Percentiles rank a stretch among this genome's conserved stretches.
These are phyloP conservation scores for Hololepta plana DNA, from an alignment of 2,888 invertebrate genomes.

Conservation along the genomic window DNA sequence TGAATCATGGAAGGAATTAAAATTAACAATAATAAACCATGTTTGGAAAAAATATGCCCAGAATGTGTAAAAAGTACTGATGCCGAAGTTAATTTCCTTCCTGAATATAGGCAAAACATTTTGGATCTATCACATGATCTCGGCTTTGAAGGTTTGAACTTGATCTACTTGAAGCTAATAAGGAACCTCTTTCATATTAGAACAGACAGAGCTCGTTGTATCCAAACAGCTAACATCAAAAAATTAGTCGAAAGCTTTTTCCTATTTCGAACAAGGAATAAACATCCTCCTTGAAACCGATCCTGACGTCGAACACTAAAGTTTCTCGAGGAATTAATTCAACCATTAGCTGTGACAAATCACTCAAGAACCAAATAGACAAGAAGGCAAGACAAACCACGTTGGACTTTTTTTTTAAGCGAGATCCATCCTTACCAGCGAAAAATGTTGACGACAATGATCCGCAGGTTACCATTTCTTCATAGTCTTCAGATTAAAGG, in stretches of 20 bases:
- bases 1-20: conserved; percentile 13
- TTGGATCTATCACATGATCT: conserved; percentile 12
- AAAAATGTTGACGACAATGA: conserved; percentile 3
- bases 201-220: conserved; percentile 10
- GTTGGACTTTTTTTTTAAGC: conserved; percentile 10
- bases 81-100: conserved; percentile 10
- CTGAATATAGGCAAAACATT: conserved; percentile 11
- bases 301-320: conserved; percentile 10
- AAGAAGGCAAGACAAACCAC: conserved; percentile 11
- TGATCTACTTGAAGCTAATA: conserved; percentile 13
- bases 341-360: conserved; percentile 12
- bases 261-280: conserved; percentile 11
- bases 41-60: conserved; percentile 13
- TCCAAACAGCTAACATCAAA: conserved; percentile 11
- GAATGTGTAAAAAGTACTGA: conserved; percentile 12
- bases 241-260: conserved; percentile 11
- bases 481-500: conserved; percentile 7
- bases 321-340: conserved; percentile 12
- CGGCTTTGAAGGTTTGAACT: conserved; percentile 12
- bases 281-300: conserved; percentile 11
- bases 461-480: conserved; percentile 4
- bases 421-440: conserved; percentile 4
- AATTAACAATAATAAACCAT: conserved; percentile 13
- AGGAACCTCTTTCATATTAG: conserved; percentile 13
- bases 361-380: conserved; percentile 10